Evolutionary conservation across 2,888 invertebrate genomes (phyloP), one percentile per base, ranked within the genome.

Genomic region (Argyresthia albistria): DNA sequence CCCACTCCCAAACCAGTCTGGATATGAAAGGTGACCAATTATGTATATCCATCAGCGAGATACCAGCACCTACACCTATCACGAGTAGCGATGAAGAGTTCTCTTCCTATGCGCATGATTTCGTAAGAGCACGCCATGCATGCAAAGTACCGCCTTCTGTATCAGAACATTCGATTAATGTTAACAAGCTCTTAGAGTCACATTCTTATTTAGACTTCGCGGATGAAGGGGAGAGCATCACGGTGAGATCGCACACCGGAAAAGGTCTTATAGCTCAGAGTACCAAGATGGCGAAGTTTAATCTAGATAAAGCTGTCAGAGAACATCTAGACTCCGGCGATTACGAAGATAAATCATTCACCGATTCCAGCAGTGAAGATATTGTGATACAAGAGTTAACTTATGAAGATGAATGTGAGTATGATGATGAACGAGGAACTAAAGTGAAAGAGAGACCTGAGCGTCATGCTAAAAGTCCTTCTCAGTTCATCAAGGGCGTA

Each of bases 21-120:
- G 86, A 86, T 50, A 75, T 70, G 6, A 87, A 87, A 88, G 88
- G 88, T 88, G 88, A 88, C 55, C 67, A 67, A 64, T 66, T 83
- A 66, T 73, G 64, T 66, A 73, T 82, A 66, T 79, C 80, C 50
- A 67, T 75, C 63, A 79, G 68, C 62, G 83, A 84, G 57, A 78
- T 80, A 54, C 80, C 80, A 56, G 69, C 72, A 51, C 78, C 72
- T 62, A 79, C 80, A 59, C 77, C 80, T 46, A 70, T 83, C 56
- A 81, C 81, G 45, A 81, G 81, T 71, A 83, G 82, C 62, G 82
- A 86, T 50, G 84, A 83, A 53, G 80, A 81, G 67, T 80, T 82
- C 66, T 67, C 73, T 60, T 82, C 78, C 63, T 81, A 77, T 65
- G 80, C 78, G 77, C 86, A 84, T 80, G 86, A 80, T 73, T 77